A percentile compares a stretch with the other conserved stretches of the same genome.
Evolutionary conservation across 2,888 invertebrate species (phyloP).

Genomic region (Sesamia inferens): DNA sequence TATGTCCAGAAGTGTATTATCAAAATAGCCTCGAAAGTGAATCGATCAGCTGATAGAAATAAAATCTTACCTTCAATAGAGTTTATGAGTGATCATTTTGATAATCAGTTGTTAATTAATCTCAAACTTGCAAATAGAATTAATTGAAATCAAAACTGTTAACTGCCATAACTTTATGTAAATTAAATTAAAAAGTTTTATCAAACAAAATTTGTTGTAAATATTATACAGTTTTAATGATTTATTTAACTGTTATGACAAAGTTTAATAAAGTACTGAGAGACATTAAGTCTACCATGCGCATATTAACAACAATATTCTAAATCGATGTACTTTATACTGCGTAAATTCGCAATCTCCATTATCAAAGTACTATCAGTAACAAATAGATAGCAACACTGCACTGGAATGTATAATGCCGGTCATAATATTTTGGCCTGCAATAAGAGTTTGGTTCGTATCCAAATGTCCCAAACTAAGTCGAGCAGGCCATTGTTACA

Average conservation of each 20-base stretch:
- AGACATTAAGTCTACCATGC: not conserved
- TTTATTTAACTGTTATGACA: not conserved
- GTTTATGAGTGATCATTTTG: too few species aligned
- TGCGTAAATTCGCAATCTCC: too few species aligned
- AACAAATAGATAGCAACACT: constrained; percentile 15
- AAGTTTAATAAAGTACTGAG: not conserved
- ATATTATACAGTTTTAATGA: not conserved
- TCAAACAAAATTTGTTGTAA: not conserved
- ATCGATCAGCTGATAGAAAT: too few species aligned
- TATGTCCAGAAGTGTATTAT: too few species aligned
- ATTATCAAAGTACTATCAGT: not conserved
- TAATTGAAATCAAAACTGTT: not conserved
- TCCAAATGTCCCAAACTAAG: constrained; percentile 59
- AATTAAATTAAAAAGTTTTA: not conserved
- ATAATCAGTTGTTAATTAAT: too few species aligned
- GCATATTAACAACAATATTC: not conserved
- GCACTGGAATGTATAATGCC: constrained; percentile 33
- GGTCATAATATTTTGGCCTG: constrained; percentile 40
- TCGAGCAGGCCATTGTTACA: constrained; percentile 34
- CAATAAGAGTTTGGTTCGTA: constrained; percentile 59
- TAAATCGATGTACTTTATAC: not conserved
- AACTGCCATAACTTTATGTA: not conserved
- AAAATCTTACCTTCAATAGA: too few species aligned
- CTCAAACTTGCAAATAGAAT: too few species aligned
- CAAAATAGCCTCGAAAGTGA: too few species aligned